Conservation (phyloP, 1,140 invertebrate species). For the Gerris buenoi region DNA sequence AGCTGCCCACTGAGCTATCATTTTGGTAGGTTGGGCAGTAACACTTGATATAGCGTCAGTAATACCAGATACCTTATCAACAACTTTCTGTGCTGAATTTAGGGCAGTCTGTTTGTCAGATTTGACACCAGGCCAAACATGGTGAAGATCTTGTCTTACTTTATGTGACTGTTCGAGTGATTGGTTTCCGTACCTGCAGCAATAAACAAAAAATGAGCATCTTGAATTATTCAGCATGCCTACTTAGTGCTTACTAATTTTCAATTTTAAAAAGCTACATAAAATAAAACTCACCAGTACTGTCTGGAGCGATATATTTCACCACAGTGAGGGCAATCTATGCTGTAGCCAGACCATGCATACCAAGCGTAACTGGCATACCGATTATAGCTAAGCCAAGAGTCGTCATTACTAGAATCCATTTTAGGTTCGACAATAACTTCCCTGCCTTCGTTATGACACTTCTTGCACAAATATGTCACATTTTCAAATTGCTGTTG, state of each 20-base stretch:
- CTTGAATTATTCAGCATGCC: too few relatives aligned
- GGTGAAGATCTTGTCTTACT: constrained; percentile 51
- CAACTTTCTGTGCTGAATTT: constrained; percentile 56
- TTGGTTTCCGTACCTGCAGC: constrained; percentile 60
- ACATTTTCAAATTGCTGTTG: constrained; percentile 67
- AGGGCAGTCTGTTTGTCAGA: constrained; percentile 25
- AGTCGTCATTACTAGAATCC: constrained; percentile 42
- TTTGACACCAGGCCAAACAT: constrained; percentile 63
- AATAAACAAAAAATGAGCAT: too few relatives aligned
- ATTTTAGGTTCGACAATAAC: constrained; percentile 45
- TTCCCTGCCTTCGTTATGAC: constrained; percentile 42
- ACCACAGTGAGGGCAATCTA: constrained; percentile 66
- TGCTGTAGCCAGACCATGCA: constrained; percentile 62
- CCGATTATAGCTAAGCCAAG: constrained; percentile 44
- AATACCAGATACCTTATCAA: constrained; percentile 57
- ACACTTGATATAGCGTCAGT: constrained; percentile 52
- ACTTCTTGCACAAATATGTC: constrained; percentile 53
- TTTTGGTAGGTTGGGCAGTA: constrained; percentile 51
- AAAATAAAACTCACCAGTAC: constrained; percentile 42
- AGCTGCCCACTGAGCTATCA: constrained; percentile 52
- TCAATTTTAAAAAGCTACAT: too few relatives aligned
- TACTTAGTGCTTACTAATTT: too few relatives aligned
- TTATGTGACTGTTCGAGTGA: constrained; percentile 46
- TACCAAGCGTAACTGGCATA: constrained; percentile 39
- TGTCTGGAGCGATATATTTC: constrained; percentile 67